A percentile compares a stretch with the other conserved stretches of the same genome.
phyloP scores from a whole-genome alignment of 2,888 invertebrate genomes.

The Vannuccia rotundouncinata region DNA sequence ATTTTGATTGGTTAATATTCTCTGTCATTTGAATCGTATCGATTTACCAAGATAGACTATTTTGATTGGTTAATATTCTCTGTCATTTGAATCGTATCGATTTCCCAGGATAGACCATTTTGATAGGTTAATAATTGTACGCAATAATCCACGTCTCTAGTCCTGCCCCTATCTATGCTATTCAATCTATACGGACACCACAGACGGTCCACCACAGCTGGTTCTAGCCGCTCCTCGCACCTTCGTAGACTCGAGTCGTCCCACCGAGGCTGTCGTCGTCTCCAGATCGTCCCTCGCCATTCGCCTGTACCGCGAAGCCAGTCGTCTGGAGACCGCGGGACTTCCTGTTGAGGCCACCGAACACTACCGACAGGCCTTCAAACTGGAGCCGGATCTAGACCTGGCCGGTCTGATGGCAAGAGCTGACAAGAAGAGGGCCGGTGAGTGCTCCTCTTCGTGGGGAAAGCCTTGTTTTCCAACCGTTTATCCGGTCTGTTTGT shows the following conservation, averaged over 20 bases:
- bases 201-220: neutral
- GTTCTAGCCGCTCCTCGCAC: neutral
- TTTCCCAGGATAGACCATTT: too few species aligned
- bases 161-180: too few species aligned
- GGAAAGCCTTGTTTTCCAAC: too few species aligned
- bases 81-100: too few species aligned
- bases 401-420: neutral
- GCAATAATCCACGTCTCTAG: too few species aligned
- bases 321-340: neutral
- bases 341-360: neutral
- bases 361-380: constrained; percentile 15
- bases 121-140: too few species aligned
- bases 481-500: too few species aligned
- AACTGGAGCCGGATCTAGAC: neutral
- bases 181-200: too few species aligned
- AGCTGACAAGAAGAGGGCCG: neutral
- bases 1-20: too few species aligned
- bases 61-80: too few species aligned
- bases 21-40: too few species aligned
- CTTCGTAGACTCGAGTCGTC: neutral
- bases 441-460: neutral
- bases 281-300: neutral
- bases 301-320: neutral
- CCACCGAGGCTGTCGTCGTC: neutral
- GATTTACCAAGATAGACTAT: too few species aligned